These are phyloP conservation scores for Macrosiphum euphorbiae DNA, from an alignment of 2,888 invertebrate genomes.

Conservation along the genomic window DNA sequence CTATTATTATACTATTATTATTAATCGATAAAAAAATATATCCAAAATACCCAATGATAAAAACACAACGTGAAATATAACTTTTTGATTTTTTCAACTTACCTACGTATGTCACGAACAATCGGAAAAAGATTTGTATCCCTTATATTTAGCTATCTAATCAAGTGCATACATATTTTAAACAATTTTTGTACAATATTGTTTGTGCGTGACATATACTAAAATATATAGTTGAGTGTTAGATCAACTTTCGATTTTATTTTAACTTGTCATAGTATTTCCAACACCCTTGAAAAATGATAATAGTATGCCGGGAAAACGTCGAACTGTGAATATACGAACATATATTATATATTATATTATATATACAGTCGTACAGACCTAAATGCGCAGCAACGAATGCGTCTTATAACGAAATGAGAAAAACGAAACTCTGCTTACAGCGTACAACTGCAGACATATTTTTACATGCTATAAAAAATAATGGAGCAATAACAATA, in stretches of 20 bases:
- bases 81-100: neutral
- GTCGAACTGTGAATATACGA: neutral
- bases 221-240: neutral
- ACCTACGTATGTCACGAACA: neutral
- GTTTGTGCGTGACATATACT: no score
- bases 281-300: neutral
- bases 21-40: neutral
- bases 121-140: neutral
- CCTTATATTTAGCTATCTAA: no score
- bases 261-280: neutral
- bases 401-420: neutral
- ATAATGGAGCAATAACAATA: constrained; percentile 37
- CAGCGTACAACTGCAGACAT: neutral
- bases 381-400: neutral
- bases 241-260: neutral
- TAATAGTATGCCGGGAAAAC: neutral
- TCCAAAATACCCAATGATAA: neutral
- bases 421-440: neutral
- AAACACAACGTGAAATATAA: neutral
- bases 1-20: neutral
- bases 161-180: no score
- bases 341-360: neutral
- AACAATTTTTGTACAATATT: no score
- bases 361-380: neutral
- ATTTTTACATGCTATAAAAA: constrained; percentile 35